Evolutionary conservation across 2,888 invertebrate species (phyloP), one percentile per base, ranked within the genome.

Genomic region (Artemia sp.): DNA sequence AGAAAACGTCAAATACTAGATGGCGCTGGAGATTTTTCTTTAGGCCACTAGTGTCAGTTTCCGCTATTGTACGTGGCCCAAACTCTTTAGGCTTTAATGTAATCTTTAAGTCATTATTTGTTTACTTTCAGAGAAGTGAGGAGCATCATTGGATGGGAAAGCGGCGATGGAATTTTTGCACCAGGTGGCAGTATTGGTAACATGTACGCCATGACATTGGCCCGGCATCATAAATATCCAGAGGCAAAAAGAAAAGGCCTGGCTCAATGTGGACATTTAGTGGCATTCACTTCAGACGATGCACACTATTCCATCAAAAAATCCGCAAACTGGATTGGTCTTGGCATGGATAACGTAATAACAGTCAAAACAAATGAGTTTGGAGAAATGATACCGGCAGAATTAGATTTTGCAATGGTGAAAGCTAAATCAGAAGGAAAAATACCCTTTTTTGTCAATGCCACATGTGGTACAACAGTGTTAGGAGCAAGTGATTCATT

Each of bases 241-340:
- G 80, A 85, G 7, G 81, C 86, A 1, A 91, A 91, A 76, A 79
- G 79, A 0, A 83, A 84, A 72, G 89, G 89, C 3, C 78, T 87
- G 75, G 81, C 80, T 71, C 80, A 79, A 12, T 75, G 84, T 19
- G 85, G 85, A 5, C 84, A 85, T 2, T 76, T 91, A 73, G 85
- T 85, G 0, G 79, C 86, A 53, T 90, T 88, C 74, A 85, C 88
- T 68, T 91, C 91, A 6, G 85, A 87, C 75, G 88, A 88, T 76
- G 86, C 86, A 78, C 92, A 92, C 77, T 92, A 92, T 76, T 91
- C 92, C 2, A 83, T 90, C 12, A 82, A 83, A 75, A 89, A 91
- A 79, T 87, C 87, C 8, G 87, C 88, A 0, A 85, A 89, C 74
- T 89, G 89, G 85, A 80, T 92, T 12, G 92, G 92, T 0, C 80